Base-by-base conservation (phyloP, 2,888 invertebrate genomes). In the Sphaerophoria rueppellii region DNA sequence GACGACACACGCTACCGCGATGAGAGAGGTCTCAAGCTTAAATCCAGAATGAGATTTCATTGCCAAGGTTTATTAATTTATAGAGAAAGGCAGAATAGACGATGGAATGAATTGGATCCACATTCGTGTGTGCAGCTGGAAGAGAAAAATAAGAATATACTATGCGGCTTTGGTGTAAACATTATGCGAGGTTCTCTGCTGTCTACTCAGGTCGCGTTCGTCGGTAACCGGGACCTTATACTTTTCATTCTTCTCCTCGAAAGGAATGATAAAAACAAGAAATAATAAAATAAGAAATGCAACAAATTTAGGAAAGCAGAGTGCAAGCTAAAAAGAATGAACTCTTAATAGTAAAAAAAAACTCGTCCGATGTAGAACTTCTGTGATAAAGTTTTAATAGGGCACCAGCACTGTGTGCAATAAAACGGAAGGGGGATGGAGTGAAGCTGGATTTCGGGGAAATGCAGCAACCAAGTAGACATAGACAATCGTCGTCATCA, bases 21-120 rank as follows among this genome's bases (percentile, higher is more conserved):
- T 90, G 89, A 90, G 90, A 91, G 90, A 90, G 90, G 90, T 90
- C 90, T 90, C 89, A 89, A 89, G 89, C 88, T 89, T 89, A 88
- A 89, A 89, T 89, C 88, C 89, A 90, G 90, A 92, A 92, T 92
- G 91, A 91, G 89, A 90, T 89, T 91, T 90, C 91, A 90, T 90
- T 90, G 91, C 89, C 90, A 91, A 91, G 91, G 91, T 90, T 90
- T 90, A 89, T 89, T 89, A 90, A 90, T 92, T 92, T 92, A 92
- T 91, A 92, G 92, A 91, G 91, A 91, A 92, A 92, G 91, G 91
- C 90, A 90, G 90, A 88, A 77, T 50, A 65, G 78, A 76, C 52
- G 81, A 69, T 77, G 58, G 76, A 81, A 81, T 73, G 85, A 85
- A 70, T 77, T 73, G 61, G 54, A 81, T 54, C 54, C 67, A 40